Evolutionary conservation across 23 tunicate species (phyloP).

Genomic region (Diplosoma virens): DNA sequence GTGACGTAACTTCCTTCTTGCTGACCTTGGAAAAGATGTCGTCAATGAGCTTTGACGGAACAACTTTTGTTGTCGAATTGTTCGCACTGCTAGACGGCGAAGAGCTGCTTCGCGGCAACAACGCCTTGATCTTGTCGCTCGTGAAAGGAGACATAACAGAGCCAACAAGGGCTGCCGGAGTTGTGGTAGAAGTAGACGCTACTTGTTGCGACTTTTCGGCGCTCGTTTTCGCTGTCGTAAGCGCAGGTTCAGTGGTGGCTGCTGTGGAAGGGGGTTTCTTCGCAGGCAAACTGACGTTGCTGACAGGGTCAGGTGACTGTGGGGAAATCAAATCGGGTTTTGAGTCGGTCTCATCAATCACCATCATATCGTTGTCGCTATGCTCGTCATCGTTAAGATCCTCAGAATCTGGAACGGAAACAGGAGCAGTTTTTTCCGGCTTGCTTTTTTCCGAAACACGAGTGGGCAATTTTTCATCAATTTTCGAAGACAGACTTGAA

Average conservation of each 20-base stretch:
- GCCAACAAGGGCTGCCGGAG: neutral
- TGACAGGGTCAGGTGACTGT: slow-evolving; percentile 4
- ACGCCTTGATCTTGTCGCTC: neutral
- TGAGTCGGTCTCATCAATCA: slow-evolving; percentile 47
- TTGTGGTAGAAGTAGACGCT: neutral
- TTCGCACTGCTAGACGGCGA: neutral
- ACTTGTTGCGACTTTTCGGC: too few species aligned
- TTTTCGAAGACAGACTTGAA: neutral
- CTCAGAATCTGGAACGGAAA: neutral
- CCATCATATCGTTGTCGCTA: slow-evolving; percentile 63
- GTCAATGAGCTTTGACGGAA: slow-evolving; percentile 40
- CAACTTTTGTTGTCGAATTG: slow-evolving; percentile 17
- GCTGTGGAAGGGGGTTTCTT: neutral
- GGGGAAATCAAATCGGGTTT: slow-evolving; percentile 4
- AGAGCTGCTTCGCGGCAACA: neutral
- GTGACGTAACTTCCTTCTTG: neutral
- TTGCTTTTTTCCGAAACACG: neutral
- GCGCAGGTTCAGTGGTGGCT: neutral
- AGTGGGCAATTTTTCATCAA: neutral
- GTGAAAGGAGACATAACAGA: slow-evolving; percentile 17
- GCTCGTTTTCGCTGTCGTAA: neutral
- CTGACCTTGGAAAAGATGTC: slow-evolving; percentile 51
- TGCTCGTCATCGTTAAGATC: slow-evolving; percentile 44
- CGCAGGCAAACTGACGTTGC: neutral
- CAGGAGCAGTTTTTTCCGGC: neutral